Percentiles rank a stretch among this genome's conserved stretches.
phyloP scores from a whole-genome alignment of 2,113 vertebrate species.

The Coracopsis vasa region DNA sequence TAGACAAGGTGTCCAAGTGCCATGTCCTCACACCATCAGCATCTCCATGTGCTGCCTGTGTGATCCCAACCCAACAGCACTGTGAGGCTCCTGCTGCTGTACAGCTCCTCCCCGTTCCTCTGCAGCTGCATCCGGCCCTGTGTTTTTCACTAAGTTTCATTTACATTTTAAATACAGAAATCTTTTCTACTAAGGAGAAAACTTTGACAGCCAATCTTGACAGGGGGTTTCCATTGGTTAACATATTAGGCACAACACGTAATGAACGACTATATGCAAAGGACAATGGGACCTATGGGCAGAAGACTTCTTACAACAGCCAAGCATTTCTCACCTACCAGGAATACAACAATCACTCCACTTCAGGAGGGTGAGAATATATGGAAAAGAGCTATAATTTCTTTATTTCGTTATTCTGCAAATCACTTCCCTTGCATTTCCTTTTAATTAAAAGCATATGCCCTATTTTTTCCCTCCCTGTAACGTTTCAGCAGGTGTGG shows the following conservation, averaged over 20 bases:
- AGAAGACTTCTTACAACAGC: not conserved
- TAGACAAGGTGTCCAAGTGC: not conserved
- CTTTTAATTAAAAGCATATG: slow-evolving; percentile 8
- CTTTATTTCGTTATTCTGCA: not conserved
- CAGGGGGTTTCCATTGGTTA: not conserved
- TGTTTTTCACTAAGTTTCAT: not conserved
- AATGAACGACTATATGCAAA: not conserved
- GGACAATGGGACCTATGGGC: not conserved
- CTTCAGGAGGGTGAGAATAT: not conserved
- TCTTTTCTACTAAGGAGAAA: not conserved
- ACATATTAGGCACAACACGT: not conserved
- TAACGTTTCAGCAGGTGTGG: not conserved
- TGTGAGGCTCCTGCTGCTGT: fast-evolving
- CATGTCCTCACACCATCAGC: not conserved
- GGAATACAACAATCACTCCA: not conserved
- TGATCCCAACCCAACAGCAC: not conserved
- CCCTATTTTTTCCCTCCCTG: not conserved
- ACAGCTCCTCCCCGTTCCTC: not conserved
- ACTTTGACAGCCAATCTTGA: not conserved
- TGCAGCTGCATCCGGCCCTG: not conserved
- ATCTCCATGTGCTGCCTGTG: not conserved
- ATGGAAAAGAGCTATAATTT: not conserved
- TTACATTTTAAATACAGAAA: not conserved
- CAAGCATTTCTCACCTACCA: not conserved
- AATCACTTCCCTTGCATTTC: not conserved